phyloP scores from a whole-genome alignment of 2,888 invertebrate genomes.

The Tryphoninae sp. region DNA sequence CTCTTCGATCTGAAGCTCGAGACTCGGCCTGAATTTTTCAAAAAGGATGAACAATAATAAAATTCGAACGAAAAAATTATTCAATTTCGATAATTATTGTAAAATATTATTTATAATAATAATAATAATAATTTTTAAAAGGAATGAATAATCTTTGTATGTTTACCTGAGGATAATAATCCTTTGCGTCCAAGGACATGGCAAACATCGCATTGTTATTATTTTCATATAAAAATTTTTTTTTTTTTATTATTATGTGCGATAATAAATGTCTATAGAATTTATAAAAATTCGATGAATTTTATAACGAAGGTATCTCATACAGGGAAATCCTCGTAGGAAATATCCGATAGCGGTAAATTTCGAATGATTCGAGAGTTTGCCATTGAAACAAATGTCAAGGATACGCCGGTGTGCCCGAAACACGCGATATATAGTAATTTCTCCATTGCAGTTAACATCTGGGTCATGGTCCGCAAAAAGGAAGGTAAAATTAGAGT shows the following conservation, averaged over 20 bases:
- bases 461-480: conserved; percentile 28
- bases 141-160: neutral
- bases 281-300: no score
- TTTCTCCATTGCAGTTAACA: neutral
- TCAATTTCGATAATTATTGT: neutral
- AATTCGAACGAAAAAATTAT: neutral
- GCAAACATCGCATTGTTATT: no score
- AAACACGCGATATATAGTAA: neutral
- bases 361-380: no score
- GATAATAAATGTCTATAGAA: no score
- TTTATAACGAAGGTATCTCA: no score
- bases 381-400: neutral
- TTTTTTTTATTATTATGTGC: no score
- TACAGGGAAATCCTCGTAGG: neutral
- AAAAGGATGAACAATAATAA: neutral
- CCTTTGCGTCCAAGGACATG: no score
- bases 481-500: neutral
- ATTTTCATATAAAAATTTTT: no score
- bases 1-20: conserved; percentile 30
- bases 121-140: neutral
- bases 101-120: no score
- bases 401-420: neutral
- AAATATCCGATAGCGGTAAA: neutral
- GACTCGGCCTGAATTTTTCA: conserved; percentile 20
- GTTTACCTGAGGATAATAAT: no score